These are phyloP conservation scores for Tupaia chinensis DNA, from an alignment of 2,113 vertebrate genomes.

Conservation along the genomic window DNA sequence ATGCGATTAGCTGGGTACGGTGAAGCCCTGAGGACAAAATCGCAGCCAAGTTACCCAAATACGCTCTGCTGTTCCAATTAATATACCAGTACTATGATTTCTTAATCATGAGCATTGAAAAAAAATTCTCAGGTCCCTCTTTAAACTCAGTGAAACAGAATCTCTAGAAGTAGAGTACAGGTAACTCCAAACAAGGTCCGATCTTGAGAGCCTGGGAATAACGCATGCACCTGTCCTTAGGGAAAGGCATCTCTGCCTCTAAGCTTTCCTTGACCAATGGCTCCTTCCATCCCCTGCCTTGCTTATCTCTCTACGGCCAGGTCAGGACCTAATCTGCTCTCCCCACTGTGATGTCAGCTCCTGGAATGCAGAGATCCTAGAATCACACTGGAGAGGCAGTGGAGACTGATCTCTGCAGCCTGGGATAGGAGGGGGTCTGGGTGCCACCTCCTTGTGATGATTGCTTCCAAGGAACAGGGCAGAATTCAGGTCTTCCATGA, in stretches of 20 bases:
- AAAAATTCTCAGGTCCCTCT: background rate
- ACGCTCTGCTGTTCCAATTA: background rate
- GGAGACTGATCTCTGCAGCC: background rate
- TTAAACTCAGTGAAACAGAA: background rate
- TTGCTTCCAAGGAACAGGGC: background rate
- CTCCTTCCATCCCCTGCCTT: background rate
- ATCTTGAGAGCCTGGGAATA: background rate
- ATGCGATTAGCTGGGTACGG: background rate
- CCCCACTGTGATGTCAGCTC: background rate
- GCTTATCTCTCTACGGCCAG: background rate
- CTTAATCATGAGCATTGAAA: background rate
- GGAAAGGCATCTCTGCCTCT: background rate
- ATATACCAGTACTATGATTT: background rate
- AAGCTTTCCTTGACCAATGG: background rate
- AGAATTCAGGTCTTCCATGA: background rate
- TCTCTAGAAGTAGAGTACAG: background rate
- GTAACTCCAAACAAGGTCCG: background rate
- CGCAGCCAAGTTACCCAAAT: background rate
- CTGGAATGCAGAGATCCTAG: background rate
- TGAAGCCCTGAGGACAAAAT: background rate
- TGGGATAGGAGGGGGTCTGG: background rate
- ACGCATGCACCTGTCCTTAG: background rate
- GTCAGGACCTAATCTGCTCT: background rate
- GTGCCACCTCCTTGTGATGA: background rate
- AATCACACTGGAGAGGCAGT: background rate